Percentiles rank a stretch among this genome's conserved stretches.
phyloP scores from a whole-genome alignment of 1,140 invertebrate genomes.

The Drosophila arizonae region DNA sequence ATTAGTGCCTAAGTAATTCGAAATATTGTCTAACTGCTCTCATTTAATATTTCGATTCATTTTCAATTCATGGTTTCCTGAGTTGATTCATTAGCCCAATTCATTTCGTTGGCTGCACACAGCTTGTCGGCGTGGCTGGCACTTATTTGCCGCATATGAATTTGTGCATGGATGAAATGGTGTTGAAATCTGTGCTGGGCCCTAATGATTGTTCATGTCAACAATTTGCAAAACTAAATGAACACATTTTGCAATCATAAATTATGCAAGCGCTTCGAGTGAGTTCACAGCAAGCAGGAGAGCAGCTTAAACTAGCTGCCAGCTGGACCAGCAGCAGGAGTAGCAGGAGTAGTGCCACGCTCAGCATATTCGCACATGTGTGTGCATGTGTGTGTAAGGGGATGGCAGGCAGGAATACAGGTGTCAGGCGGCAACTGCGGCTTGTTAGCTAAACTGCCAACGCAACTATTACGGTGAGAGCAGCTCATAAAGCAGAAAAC shows the following conservation, averaged over 20 bases:
- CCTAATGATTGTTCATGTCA: conserved; percentile 80
- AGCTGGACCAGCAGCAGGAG: conserved; percentile 29
- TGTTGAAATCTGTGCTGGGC: conserved; percentile 74
- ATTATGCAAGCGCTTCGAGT: conserved; percentile 68
- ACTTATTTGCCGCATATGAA: conserved; percentile 29
- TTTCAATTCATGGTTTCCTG: conserved; percentile 6
- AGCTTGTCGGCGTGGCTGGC: conserved; percentile 17
- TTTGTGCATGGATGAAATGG: conserved; percentile 30
- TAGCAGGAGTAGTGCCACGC: conserved; percentile 22
- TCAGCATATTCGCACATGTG: conserved; percentile 21
- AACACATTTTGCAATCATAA: conserved; percentile 80
- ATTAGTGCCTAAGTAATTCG: too few species aligned
- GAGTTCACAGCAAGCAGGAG: conserved; percentile 30
- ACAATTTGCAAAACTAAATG: conserved; percentile 82
- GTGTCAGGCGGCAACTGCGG: conserved; percentile 53
- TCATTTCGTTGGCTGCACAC: conserved; percentile 9
- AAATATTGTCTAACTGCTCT: too few species aligned
- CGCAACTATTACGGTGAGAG: conserved; percentile 64
- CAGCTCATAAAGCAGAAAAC: conserved; percentile 60
- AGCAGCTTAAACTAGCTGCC: conserved; percentile 7
- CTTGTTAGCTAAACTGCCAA: conserved; percentile 72
- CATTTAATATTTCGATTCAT: not conserved
- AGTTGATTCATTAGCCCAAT: conserved; percentile 3
- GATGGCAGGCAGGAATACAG: conserved; percentile 32
- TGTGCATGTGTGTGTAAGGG: conserved; percentile 16